Evolutionary conservation across 2,797 vertebrate species (phyloP).

Genomic region (Chelonia mydas): DNA sequence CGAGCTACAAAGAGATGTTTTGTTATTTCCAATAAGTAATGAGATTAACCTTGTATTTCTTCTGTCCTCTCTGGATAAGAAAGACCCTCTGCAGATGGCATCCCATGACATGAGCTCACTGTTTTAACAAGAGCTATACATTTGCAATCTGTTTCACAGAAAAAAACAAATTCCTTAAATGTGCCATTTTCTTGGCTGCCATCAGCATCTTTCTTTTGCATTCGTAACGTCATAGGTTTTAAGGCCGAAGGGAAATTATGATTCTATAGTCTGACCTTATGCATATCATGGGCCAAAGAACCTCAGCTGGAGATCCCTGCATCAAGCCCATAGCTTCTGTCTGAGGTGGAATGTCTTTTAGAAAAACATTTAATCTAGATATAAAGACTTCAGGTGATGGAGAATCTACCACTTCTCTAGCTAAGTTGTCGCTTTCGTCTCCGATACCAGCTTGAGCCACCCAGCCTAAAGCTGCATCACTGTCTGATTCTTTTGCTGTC

Average conservation of each 20-base stretch:
- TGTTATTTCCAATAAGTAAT: not conserved
- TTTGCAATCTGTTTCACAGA: not conserved
- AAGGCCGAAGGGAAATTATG: not conserved
- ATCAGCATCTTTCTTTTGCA: not conserved
- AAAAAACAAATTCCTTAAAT: not conserved
- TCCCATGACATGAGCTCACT: not conserved
- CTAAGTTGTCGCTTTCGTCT: not conserved
- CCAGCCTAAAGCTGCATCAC: not conserved
- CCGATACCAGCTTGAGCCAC: rapidly evolving
- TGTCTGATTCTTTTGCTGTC: not conserved
- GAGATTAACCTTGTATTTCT: not conserved
- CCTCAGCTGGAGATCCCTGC: not conserved
- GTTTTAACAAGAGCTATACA: not conserved
- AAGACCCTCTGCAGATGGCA: not conserved
- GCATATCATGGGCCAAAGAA: not conserved
- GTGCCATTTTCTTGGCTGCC: not conserved
- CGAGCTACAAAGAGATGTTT: not conserved
- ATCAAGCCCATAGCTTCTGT: not conserved
- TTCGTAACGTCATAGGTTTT: not conserved
- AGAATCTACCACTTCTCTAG: not conserved
- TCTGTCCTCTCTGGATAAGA: not conserved
- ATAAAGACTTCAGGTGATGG: not conserved
- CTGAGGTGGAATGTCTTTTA: not conserved
- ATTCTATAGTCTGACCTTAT: not conserved
- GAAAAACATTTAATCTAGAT: not conserved